Conservation (phyloP, 2,888 invertebrate species). For the Druceiella hillmani region DNA sequence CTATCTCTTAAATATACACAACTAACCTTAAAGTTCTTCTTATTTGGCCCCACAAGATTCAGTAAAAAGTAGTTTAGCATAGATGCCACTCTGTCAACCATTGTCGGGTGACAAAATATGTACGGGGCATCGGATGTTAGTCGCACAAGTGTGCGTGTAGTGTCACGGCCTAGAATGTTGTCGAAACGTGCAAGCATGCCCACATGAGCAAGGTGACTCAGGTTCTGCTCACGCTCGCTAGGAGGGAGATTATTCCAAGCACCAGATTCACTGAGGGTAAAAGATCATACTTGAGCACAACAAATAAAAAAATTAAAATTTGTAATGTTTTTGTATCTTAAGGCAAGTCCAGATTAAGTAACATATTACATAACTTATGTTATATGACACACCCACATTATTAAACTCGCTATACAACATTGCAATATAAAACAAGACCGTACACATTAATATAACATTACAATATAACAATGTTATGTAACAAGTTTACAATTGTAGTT, state of each 20-base stretch:
- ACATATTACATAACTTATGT: no score
- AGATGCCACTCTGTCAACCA: slow-evolving; percentile 88
- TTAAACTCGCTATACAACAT: no score
- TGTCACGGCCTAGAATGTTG: slow-evolving; percentile 87
- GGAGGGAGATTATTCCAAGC: slow-evolving; percentile 67
- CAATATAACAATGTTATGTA: no score
- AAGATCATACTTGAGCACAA: no score
- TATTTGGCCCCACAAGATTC: slow-evolving; percentile 86
- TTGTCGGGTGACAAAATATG: slow-evolving; percentile 85
- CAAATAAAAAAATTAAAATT: no score
- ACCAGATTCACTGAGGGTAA: slow-evolving; percentile 68
- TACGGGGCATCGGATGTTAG: slow-evolving; percentile 68
- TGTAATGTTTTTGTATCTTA: no score
- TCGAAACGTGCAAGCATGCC: slow-evolving; percentile 86
- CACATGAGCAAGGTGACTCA: slow-evolving; percentile 64
- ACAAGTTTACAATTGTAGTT: no score
- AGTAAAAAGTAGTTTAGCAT: slow-evolving; percentile 94
- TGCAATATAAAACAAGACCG: no score
- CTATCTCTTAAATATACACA: no score
- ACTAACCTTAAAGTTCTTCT: slow-evolving; percentile 81
- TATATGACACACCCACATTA: no score
- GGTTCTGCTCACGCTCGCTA: slow-evolving; percentile 70
- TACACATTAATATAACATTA: no score
- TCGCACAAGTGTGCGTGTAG: slow-evolving; percentile 75
- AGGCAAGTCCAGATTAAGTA: slow-evolving; percentile 3